These are phyloP conservation scores for Erebia palarica DNA, from an alignment of 2,888 invertebrate genomes.

Conservation along the genomic window DNA sequence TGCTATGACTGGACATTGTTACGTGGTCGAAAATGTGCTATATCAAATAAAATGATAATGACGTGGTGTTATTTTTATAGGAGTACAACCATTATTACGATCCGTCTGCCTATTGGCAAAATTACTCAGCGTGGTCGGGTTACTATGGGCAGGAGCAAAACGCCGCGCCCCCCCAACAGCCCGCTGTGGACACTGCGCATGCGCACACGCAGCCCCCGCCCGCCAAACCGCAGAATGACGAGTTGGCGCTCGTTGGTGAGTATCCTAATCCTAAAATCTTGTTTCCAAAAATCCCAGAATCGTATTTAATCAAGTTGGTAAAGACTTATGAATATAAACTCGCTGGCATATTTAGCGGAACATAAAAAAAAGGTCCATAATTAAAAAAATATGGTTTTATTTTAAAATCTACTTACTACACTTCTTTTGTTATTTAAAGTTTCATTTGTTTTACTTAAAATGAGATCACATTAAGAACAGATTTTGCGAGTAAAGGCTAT, in stretches of 20 bases:
- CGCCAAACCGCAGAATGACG: conserved; percentile 81
- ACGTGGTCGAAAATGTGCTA: background rate
- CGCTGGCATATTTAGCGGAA: no score
- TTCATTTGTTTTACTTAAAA: no score
- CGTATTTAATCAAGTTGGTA: no score
- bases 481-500: no score
- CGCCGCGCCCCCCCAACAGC: conserved; percentile 54
- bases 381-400: no score
- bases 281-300: no score
- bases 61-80: conserved; percentile 64
- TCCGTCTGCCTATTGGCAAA: conserved; percentile 93
- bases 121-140: conserved; percentile 91
- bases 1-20: background rate
- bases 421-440: no score
- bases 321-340: no score
- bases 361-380: no score
- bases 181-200: conserved; percentile 56
- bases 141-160: conserved; percentile 87
- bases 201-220: conserved; percentile 49
- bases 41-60: conserved; percentile 42
- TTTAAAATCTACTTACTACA: no score
- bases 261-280: conserved; percentile 21
- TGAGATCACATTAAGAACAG: no score
- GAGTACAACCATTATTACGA: conserved; percentile 92
- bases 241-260: conserved; percentile 88